Evolutionary conservation across 2,113 vertebrate species (phyloP).

Genomic region (Heterochromis multidens): DNA sequence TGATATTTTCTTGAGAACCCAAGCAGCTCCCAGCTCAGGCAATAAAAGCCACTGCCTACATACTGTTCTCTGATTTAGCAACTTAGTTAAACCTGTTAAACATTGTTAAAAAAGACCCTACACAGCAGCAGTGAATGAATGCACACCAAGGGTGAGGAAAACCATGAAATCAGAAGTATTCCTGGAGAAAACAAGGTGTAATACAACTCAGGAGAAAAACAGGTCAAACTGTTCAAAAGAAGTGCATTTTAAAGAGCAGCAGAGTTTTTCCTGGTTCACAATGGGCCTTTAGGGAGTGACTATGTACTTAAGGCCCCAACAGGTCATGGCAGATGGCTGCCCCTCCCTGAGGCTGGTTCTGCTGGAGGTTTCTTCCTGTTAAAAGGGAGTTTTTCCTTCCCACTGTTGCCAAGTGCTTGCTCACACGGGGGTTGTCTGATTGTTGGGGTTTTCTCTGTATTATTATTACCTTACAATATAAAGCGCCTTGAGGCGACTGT

Average conservation of each 20-base stretch:
- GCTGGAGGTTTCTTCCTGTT: neutral
- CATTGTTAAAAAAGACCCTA: neutral
- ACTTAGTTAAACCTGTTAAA: neutral
- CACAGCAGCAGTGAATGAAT: no score
- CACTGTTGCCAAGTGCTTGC: neutral
- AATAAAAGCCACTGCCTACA: neutral
- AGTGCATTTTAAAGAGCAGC: neutral
- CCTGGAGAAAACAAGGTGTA: neutral
- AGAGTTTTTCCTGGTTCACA: neutral
- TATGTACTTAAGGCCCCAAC: neutral
- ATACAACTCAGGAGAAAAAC: neutral
- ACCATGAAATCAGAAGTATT: neutral
- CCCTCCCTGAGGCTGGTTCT: neutral
- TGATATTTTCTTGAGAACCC: neutral
- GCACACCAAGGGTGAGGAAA: no score
- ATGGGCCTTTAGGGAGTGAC: neutral
- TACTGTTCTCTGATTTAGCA: neutral
- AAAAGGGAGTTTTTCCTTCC: neutral
- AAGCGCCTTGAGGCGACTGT: neutral
- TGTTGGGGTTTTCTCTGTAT: neutral
- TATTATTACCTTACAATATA: neutral
- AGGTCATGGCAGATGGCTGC: neutral
- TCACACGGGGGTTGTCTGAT: neutral
- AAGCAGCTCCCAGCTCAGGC: neutral
- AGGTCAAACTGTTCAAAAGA: accelerated